Evolutionary conservation across 2,113 vertebrate species (phyloP).

Genomic region (Phainopepla nitens): DNA sequence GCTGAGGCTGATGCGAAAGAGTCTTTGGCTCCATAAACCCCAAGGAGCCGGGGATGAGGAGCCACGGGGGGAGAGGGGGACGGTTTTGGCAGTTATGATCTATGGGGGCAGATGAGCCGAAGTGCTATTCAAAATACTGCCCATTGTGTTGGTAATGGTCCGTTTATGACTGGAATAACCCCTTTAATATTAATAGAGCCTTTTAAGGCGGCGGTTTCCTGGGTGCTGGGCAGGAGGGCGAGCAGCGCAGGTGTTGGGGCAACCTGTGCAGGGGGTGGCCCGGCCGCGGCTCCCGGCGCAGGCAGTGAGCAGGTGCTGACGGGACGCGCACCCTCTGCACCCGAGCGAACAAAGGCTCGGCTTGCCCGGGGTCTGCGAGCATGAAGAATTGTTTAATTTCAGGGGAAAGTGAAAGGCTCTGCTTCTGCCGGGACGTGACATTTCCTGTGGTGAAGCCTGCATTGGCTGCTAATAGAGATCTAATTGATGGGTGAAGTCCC

Average conservation of each 20-base stretch:
- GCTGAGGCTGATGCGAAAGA: neutral
- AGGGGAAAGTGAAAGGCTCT: conserved; percentile 62
- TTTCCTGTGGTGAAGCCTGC: conserved; percentile 96
- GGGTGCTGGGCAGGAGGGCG: conserved; percentile 49
- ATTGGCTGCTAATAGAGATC: conserved; percentile 98
- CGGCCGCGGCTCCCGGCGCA: neutral
- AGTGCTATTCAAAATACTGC: conserved; percentile 72
- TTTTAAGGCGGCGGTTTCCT: conserved; percentile 33
- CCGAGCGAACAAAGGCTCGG: conserved; percentile 66
- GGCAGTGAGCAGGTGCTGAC: conserved; percentile 69
- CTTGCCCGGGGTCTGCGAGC: conserved; percentile 74
- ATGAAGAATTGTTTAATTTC: conserved; percentile 89
- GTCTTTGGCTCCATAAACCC: neutral
- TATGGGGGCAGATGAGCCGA: conserved; percentile 69
- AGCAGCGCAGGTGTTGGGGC: conserved; percentile 71
- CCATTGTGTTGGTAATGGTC: conserved; percentile 83
- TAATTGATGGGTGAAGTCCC: conserved; percentile 98
- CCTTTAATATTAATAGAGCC: conserved; percentile 79
- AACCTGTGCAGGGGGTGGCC: conserved; percentile 67
- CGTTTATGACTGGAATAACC: conserved; percentile 66
- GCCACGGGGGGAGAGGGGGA: neutral
- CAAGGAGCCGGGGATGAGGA: neutral
- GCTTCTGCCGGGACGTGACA: conserved; percentile 79
- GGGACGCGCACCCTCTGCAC: conserved; percentile 33
- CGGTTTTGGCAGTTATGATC: conserved; percentile 68